A percentile compares a stretch with the other conserved stretches of the same genome.
These are phyloP conservation scores for Rousettus leschenaultii DNA, from an alignment of 2,113 vertebrate species.

Conservation along the genomic window DNA sequence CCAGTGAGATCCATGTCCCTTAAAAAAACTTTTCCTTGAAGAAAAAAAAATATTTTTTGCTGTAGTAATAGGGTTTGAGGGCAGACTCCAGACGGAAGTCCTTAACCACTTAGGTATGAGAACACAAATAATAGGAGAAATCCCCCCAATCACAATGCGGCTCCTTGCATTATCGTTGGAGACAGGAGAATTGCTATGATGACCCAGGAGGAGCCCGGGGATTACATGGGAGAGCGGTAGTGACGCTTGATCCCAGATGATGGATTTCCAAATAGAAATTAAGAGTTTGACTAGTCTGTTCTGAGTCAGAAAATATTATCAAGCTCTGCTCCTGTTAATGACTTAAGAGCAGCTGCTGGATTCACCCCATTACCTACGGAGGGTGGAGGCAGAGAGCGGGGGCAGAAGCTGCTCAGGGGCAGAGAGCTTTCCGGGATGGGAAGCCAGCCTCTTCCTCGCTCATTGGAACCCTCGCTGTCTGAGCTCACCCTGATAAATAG, in stretches of 20 bases:
- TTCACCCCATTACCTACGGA: conserved; percentile 66
- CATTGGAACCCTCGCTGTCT: neutral
- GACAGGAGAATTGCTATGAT: neutral
- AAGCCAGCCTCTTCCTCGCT: neutral
- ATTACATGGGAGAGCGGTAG: conserved; percentile 74
- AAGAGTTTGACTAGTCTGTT: conserved; percentile 66
- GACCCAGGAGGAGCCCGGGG: conserved; percentile 39
- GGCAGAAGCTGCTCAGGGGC: conserved; percentile 19
- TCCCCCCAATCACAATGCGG: neutral
- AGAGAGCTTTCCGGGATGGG: neutral
- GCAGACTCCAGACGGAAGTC: neutral
- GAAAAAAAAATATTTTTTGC: neutral
- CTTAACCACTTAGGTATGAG: neutral
- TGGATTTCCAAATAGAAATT: conserved; percentile 70
- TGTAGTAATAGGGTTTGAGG: neutral
- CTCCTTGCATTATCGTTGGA: neutral
- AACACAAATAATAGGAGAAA: neutral
- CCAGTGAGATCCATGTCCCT: neutral
- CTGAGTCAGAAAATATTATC: conserved; percentile 74
- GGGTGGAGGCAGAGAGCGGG: conserved; percentile 64
- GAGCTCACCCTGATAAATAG: neutral
- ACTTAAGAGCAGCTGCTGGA: conserved; percentile 61
- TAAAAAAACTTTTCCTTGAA: neutral
- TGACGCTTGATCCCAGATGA: conserved; percentile 63
- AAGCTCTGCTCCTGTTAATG: conserved; percentile 62